Base-by-base conservation (phyloP, 2,113 vertebrate species). In the Neopipo cinnamomea region DNA sequence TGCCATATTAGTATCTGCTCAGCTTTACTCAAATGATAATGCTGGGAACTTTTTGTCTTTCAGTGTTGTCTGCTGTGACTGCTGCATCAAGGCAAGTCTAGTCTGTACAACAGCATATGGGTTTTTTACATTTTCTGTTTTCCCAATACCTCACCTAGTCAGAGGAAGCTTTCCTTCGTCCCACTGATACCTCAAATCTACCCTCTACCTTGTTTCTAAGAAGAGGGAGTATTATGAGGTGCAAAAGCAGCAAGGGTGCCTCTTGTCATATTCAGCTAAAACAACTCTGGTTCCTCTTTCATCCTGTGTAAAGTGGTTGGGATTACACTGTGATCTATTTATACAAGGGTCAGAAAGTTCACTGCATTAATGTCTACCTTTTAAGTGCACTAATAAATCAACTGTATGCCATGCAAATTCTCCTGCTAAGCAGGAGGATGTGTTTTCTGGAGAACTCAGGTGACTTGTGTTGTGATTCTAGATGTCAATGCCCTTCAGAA, bases 401-500 rank as follows among this genome's bases (percentile, higher is more conserved):
- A 47, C 47, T 91, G n/a, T 37, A 74, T 85, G 68, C 59, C 23
- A 59, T 67, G 50, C 35, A 67, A 66, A 63, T 80, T 67, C 71
- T 86, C 23, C 39, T 91, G 47, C 41, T 67, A 19, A 76, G 66
- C 1, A 58, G 55, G 30, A 91, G 33, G 39, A 63, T 78, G 13
- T 46, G 17, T 92, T 95, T 93, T 17, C 35, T 22, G 37, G 73
- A 63, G 56, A 92, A 71, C 61, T 96, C 73, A 88, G 44, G 52
- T 96, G 78, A 68, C 15, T 91, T 89, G 27, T 89, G 42, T 53
- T 91, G 61, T 78, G 37, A 68, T 86, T 96, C 39, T 81, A 98
- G 97, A 94, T 98, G 94, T 96, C 96, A 27, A 27, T 98, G 97
- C 97, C 97, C 79, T 96, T 93, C 82, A 95, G 95, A 93, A 91